Base-by-base conservation (phyloP, 2,113 vertebrate genomes). In the Channa argus region DNA sequence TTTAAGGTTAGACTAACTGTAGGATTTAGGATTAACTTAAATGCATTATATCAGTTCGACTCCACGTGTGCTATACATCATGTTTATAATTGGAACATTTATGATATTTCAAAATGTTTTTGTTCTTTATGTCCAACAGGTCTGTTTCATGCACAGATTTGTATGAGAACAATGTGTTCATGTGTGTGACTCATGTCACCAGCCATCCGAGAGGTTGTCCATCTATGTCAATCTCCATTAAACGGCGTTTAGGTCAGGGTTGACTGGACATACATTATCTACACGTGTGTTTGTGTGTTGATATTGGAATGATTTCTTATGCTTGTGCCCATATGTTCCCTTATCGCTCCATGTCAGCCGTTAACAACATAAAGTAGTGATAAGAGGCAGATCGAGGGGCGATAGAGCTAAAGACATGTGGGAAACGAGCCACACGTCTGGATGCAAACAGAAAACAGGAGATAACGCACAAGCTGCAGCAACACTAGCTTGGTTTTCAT, bases 281-380 rank as follows among this genome's bases (percentile, higher is more conserved):
- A 34, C 5, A 4, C 8, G 15, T 46, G 8, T 61, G 15, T 36
- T 43, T 43, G 59, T 9, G 15, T 3, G 36, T 45, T 7, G 10
- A 11, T 59, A 7, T 4, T 41, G 0, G 37, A 43, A n/a, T 4
- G 51, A 37, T 50, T 3, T 2, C 5, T 14, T 15, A 41, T 6
- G 58, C 58, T 51, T 13, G 24, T 33, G 39, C 52, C 33, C 34
- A 36, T 12, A 24, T 58, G 53, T 75, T 34, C 41, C 3, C 76
- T 78, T 83, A 85, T 88, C 86, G 56, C 36, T 37, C 47, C 43
- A 13, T 88, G 71, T 77, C 63, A 64, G 61, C 38, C 0, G 11
- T 47, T 15, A 38, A 74, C 75, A 33, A 44, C 79, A 50, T 34
- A 3, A 34, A 9, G 37, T 15, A 14, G 37, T 39, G 82, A 80